These are phyloP conservation scores for Leptopilina clavipes DNA, from an alignment of 1,140 invertebrate species.

Conservation along the genomic window DNA sequence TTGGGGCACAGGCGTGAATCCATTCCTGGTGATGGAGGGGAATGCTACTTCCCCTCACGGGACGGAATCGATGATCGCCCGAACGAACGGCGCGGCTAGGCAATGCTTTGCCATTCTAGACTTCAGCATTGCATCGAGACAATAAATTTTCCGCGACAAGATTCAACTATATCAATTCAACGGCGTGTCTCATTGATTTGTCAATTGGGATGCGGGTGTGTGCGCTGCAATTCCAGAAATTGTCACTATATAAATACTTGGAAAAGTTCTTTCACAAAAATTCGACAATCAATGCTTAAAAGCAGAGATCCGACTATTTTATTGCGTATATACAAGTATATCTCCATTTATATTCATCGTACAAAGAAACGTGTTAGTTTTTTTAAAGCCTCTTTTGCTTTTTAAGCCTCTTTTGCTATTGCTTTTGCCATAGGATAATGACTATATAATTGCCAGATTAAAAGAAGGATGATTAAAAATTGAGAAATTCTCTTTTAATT, in stretches of 20 bases:
- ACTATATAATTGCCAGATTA: no score
- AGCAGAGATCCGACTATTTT: background rate
- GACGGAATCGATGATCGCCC: no score
- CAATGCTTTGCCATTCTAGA: no score
- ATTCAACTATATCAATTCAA: conserved; percentile 12
- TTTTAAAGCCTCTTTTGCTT: conserved; percentile 7
- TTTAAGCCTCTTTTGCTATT: conserved; percentile 19
- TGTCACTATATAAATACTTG: background rate
- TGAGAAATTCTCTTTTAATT: no score
- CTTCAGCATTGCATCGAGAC: no score
- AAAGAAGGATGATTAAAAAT: no score
- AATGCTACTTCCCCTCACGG: no score
- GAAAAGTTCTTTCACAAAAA: conserved; percentile 11
- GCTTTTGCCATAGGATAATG: no score
- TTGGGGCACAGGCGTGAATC: no score
- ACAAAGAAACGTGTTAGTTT: conserved; percentile 15
- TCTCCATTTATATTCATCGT: background rate
- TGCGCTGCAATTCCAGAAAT: conserved; percentile 14
- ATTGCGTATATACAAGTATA: background rate
- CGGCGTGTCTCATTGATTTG: conserved; percentile 24
- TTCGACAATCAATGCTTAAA: background rate
- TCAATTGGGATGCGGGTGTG: background rate
- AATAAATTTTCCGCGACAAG: conserved; percentile 7
- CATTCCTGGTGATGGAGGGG: no score
- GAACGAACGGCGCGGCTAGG: no score